Conservation (phyloP, 2,888 invertebrate genomes). For the Tyria jacobaeae region DNA sequence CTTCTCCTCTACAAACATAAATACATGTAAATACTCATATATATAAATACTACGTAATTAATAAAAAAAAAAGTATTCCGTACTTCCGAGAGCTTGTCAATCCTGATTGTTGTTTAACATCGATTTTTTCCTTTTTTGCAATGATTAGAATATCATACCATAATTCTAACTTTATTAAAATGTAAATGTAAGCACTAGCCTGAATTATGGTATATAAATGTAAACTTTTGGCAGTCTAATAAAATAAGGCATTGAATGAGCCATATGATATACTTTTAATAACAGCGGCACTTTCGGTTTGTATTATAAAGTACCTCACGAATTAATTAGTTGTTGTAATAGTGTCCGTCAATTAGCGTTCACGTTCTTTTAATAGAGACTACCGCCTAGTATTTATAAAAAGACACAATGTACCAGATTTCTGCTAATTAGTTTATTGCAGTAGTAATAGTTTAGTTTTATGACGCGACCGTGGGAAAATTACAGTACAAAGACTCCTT, state of each 20-base stretch:
- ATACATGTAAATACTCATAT: too few species aligned
- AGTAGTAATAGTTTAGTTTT: neutral
- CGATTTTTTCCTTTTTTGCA: neutral
- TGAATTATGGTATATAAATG: neutral
- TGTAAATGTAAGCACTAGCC: neutral
- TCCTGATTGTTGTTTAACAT: too few species aligned
- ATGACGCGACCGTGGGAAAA: neutral
- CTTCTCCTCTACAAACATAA: too few species aligned
- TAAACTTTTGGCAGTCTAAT: too few species aligned
- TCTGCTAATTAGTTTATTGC: neutral
- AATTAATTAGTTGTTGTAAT: neutral
- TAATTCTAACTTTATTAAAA: neutral
- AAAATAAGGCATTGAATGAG: too few species aligned
- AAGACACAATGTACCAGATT: neutral
- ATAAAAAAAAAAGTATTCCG: too few species aligned
- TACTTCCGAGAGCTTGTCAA: too few species aligned
- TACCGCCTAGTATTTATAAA: neutral
- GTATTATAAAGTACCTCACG: neutral
- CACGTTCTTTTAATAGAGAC: too few species aligned
- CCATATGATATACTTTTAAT: too few species aligned
- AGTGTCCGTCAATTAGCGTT: neutral
- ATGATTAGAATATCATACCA: neutral
- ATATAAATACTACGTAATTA: too few species aligned
- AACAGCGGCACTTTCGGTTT: too few species aligned
- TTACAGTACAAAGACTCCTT: neutral